A percentile compares a stretch with the other conserved stretches of the same genome.
phyloP scores from a whole-genome alignment of 2,113 vertebrate genomes.

The Todiramphus chloris region DNA sequence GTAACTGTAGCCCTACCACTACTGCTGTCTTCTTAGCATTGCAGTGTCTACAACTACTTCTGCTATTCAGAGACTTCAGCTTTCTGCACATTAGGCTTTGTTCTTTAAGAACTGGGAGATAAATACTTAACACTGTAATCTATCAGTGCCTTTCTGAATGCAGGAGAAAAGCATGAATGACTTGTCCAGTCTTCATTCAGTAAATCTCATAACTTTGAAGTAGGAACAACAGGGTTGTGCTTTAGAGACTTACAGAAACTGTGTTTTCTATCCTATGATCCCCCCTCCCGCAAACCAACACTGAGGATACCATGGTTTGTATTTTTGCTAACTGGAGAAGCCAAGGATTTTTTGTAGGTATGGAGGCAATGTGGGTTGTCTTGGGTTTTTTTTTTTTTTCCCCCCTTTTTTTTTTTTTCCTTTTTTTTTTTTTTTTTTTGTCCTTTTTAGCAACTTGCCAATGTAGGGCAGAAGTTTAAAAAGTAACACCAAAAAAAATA shows the following conservation, averaged over 20 bases:
- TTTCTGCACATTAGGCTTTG: constrained; percentile 73
- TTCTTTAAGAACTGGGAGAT: constrained; percentile 76
- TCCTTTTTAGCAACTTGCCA: constrained; percentile 34
- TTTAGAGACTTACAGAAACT: constrained; percentile 81
- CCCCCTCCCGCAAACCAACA: constrained; percentile 46
- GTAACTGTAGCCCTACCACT: constrained; percentile 71
- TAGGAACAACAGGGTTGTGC: constrained; percentile 80
- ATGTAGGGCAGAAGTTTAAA: neutral
- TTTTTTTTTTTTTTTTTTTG: constrained; percentile 22
- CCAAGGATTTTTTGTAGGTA: constrained; percentile 74
- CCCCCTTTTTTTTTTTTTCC: neutral
- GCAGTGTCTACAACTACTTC: constrained; percentile 73
- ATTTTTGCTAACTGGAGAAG: constrained; percentile 78
- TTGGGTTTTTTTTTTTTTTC: no score
- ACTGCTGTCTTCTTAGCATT: constrained; percentile 71
- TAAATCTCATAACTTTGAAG: constrained; percentile 71
- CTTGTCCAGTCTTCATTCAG: constrained; percentile 75
- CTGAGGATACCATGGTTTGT: constrained; percentile 79
- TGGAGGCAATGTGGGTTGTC: neutral
- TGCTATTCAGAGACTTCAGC: constrained; percentile 80
- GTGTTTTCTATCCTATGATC: constrained; percentile 82
- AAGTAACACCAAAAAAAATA: constrained; percentile 59
- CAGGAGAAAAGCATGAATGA: constrained; percentile 81
- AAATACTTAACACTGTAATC: constrained; percentile 76
- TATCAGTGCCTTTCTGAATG: constrained; percentile 83